Evolutionary conservation across 2,113 vertebrate genomes (phyloP), one percentile per base, ranked within the genome.

Genomic region (Microtus richardsoni): DNA sequence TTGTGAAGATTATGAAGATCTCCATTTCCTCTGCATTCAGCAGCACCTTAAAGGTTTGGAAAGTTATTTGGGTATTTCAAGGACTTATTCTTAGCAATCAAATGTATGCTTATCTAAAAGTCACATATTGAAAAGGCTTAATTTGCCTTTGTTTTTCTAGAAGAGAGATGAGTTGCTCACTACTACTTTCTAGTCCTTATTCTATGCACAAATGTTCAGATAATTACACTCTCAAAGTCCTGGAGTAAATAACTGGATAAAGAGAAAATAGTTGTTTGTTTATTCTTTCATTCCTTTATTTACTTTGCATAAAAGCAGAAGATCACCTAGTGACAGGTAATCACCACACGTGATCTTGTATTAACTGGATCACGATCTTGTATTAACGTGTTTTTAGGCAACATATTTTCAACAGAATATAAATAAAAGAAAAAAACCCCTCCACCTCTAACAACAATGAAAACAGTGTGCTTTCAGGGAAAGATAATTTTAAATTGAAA

Each of bases 401-500:
- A 60, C 89, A 0, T 19, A 12, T 84, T 30, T 95, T 89, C 28
- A 47, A 85, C 77, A 95, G 41, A 89, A 89, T 22, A 91, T 36
- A 91, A 82, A 75, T 86, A 66, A 66, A 41, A 78, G n/a, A 74
- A 41, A 62, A 24, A 60, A 26, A 54, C 14, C 52, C n/a, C 11
- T 5, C 13, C n/a, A 83, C 39, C 7, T 83, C 19, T 16, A 78
- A 54, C 28, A 49, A 17, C 22, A 26, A 47, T 3, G 71, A 88
- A 77, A 82, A 33, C 24, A 9, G 3, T 58, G 21, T 89, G 91
- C 64, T 79, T 92, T 73, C 2, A 77, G 74, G 58, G n/a, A 36
- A 89, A 89, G 66, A 93, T 79, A 62, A 75, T 70, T 94, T 96
- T 94, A 60, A 82, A 17, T 62, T 30, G 92, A 33, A 92, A 98